Conservation (phyloP, 2,797 vertebrate species). For the Thunnus albacares region DNA sequence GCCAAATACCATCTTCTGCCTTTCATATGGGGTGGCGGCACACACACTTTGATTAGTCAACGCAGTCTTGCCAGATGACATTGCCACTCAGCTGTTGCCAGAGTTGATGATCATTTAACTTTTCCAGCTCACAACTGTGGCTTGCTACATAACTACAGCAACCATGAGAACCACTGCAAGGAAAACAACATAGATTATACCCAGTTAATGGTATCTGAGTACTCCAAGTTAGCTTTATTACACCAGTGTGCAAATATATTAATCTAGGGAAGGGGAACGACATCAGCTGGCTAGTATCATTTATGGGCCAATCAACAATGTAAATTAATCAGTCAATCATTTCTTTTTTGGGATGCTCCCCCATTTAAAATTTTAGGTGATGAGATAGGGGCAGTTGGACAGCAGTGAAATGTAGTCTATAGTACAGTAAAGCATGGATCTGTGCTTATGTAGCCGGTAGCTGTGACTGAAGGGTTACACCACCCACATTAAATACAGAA, state of each 20-base stretch:
- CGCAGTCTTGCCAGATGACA: no score
- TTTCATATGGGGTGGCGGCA: no score
- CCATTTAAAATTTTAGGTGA: background rate
- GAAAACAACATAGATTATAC: background rate
- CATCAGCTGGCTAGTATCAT: background rate
- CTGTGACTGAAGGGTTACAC: background rate
- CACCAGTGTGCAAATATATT: background rate
- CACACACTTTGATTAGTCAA: background rate
- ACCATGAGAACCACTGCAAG: background rate
- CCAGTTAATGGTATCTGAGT: background rate
- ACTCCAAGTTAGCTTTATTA: conserved; percentile 6
- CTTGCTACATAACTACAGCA: background rate
- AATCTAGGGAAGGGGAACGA: background rate
- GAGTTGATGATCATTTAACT: background rate
- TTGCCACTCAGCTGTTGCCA: background rate
- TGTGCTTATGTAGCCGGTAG: background rate
- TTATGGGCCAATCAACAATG: background rate
- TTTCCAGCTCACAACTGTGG: background rate
- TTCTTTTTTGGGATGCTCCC: no score
- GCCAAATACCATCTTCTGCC: no score
- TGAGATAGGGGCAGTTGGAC: background rate
- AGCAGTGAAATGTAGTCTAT: no score
- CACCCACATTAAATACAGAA: background rate
- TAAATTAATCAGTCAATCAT: background rate
- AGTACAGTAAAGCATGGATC: background rate